Percentiles rank a stretch among this genome's conserved stretches.
Evolutionary conservation across 2,113 vertebrate genomes (phyloP).

Genomic region (Pelvicachromis taeniatus): DNA sequence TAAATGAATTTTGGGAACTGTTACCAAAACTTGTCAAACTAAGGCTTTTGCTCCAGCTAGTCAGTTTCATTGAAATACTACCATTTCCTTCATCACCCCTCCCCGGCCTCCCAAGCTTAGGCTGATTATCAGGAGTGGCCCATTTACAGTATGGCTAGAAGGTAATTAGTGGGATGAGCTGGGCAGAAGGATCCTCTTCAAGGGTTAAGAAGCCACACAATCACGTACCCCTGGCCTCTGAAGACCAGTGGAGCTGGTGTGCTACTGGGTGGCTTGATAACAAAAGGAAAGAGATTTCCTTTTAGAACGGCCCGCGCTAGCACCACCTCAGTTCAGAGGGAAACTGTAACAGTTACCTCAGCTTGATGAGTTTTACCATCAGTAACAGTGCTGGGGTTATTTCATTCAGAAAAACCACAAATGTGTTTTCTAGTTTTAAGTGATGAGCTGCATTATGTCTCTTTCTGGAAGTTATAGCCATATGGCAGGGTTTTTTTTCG

Average conservation of each 20-base stretch:
- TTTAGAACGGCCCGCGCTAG: neutral
- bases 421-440: neutral
- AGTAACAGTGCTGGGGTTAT: neutral
- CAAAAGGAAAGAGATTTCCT: constrained; percentile 29
- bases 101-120: neutral
- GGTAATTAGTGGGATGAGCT: constrained; percentile 69
- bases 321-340: neutral
- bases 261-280: constrained; percentile 13
- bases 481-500: too few relatives aligned
- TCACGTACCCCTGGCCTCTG: constrained; percentile 28
- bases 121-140: constrained; percentile 66
- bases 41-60: neutral
- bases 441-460: neutral
- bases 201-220: constrained; percentile 36
- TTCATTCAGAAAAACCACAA: neutral
- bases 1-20: neutral
- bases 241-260: neutral
- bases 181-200: constrained; percentile 52
- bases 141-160: constrained; percentile 65
- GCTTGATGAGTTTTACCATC: neutral
- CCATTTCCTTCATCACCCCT: constrained; percentile 4
- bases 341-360: neutral
- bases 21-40: constrained; percentile 6
- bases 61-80: constrained; percentile 42
- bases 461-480: neutral